These are phyloP conservation scores for Rhabdomys dilectus DNA, from an alignment of 2,113 vertebrate species.

Conservation along the genomic window DNA sequence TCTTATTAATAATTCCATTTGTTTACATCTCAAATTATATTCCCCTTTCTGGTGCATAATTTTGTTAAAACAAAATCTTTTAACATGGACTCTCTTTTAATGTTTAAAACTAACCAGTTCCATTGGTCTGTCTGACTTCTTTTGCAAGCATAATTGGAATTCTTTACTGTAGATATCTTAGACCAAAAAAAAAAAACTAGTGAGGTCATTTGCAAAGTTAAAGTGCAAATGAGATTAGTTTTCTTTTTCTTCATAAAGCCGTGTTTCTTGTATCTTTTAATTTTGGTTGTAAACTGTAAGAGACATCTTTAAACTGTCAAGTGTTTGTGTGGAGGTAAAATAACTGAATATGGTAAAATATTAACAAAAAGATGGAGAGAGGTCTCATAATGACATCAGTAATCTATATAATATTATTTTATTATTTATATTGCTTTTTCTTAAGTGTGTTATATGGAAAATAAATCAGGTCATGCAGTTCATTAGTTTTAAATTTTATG, in stretches of 20 bases:
- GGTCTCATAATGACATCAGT: constrained; percentile 58
- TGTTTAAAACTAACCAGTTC: constrained; percentile 47
- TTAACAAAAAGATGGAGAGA: constrained; percentile 60
- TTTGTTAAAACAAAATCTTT: constrained; percentile 42
- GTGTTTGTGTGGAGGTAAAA: constrained; percentile 69
- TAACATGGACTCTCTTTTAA: background rate
- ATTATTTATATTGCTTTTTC: constrained; percentile 74
- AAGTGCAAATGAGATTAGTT: constrained; percentile 53
- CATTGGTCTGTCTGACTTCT: constrained; percentile 73
- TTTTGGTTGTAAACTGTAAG: constrained; percentile 66
- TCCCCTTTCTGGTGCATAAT: background rate
- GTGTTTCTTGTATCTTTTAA: constrained; percentile 78
- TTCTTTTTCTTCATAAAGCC: constrained; percentile 65
- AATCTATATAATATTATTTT: constrained; percentile 78
- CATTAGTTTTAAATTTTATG: background rate
- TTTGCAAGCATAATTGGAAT: constrained; percentile 64
- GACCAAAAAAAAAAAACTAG: constrained; percentile 76
- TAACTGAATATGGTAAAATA: constrained; percentile 78
- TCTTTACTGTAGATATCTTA: constrained; percentile 78
- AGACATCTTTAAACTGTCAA: constrained; percentile 33
- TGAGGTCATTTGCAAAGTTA: constrained; percentile 57
- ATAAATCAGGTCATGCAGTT: background rate
- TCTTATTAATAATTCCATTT: too few species aligned
- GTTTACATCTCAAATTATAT: too few species aligned
- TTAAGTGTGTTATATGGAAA: background rate